Percentiles rank a stretch among this genome's conserved stretches.
These are phyloP conservation scores for Dioctria rufipes DNA, from an alignment of 2,888 invertebrate genomes.

Conservation along the genomic window DNA sequence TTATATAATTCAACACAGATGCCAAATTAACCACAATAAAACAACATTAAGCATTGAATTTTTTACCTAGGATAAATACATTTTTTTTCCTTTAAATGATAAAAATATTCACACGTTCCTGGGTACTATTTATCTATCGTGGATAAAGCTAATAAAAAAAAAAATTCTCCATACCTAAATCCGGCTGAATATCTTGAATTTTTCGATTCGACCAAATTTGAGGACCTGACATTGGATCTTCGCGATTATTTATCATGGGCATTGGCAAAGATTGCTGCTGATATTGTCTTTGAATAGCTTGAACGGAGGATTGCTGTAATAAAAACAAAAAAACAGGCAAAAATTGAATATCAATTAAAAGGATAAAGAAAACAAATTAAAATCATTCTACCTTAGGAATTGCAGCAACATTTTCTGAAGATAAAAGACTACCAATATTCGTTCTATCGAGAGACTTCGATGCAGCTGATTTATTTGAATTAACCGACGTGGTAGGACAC, in stretches of 20 bases:
- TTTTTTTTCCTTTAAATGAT: too few relatives aligned
- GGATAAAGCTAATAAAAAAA: not conserved
- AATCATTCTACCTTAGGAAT: constrained; percentile 13
- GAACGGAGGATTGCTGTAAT: constrained; percentile 51
- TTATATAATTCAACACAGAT: too few relatives aligned
- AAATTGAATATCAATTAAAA: not conserved
- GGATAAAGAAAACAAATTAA: too few relatives aligned
- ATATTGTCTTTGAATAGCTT: constrained; percentile 55
- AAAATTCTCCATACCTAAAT: constrained; percentile 59
- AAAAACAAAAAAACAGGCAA: not conserved
- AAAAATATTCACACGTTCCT: too few relatives aligned
- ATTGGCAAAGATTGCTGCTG: constrained; percentile 61
- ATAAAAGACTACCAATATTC: constrained; percentile 1
- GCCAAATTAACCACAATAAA: too few relatives aligned
- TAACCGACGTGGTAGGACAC: constrained; percentile 57
- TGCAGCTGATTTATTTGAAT: constrained; percentile 25
- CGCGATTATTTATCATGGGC: constrained; percentile 67
- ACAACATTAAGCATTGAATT: too few relatives aligned
- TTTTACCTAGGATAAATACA: too few relatives aligned
- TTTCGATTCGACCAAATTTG: constrained; percentile 67
- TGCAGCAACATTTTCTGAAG: constrained; percentile 3
- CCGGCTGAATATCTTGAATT: constrained; percentile 64
- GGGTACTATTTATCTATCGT: too few relatives aligned
- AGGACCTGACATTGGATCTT: constrained; percentile 66
- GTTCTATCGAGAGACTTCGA: not conserved